Base-by-base conservation (phyloP, 2,888 invertebrate species). In the Agriotes lineatus region DNA sequence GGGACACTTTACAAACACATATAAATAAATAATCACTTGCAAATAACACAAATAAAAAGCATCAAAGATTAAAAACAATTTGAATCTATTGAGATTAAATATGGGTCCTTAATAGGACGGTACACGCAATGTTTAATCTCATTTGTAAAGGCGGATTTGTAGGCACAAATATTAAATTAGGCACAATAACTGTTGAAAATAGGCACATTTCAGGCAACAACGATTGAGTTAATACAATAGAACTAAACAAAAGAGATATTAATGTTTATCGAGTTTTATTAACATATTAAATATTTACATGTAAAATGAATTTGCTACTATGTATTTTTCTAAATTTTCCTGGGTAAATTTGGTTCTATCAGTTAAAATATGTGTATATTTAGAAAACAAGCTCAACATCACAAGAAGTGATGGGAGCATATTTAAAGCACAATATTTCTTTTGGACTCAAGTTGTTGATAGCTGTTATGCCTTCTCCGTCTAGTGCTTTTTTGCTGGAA, bases 381-480 rank as follows among this genome's bases (percentile, higher is more conserved):
- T 14, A 12, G 54, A 56, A 37, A 56, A 56, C 6, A 19, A 35
- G 16, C 19, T 35, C 54, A 18, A 56, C 54, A 56, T 56, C 54
- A 35, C 35, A 33, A 12, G 35, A 35, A 16, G 54, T 56, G 18
- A 56, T 18, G n/a, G 35, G 54, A 10, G 54, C 48, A 48, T 20
- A 48, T 20, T 19, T 19, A 44, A 44, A 44, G 18, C 19, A 18
- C 19, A 18, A 44, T 18, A 44, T 44, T 14, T 44, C 44, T 44
- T 14, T 18, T 18, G 44, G 44, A 18, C 44, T 44, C 19, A 44
- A 44, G 35, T 35, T 35, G 4, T 35, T n/a, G 35, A 35, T 35
- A 35, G 35, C 35, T 35, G 35, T n/a, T 35, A n/a, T 35, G 7
- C 35, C 35, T 35, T 35, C 35, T 35, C n/a, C 35, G 5, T 35